Percentiles rank a stretch among this genome's conserved stretches.
Conservation (phyloP, 1,140 invertebrate genomes). For the Sitodiplosis mosellana region DNA sequence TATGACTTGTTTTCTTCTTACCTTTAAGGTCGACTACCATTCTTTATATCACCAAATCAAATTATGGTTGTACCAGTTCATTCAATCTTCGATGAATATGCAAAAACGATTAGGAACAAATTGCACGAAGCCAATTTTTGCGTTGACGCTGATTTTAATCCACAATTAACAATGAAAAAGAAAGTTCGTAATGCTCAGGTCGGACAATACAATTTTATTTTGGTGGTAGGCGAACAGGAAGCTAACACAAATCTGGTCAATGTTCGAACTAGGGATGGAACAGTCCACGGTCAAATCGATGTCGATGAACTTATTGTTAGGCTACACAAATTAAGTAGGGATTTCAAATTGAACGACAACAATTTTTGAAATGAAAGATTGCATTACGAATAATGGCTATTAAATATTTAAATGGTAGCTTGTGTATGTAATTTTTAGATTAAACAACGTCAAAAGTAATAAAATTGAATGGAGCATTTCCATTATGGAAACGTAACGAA, state of each 20-base stretch:
- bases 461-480: no score
- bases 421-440: no score
- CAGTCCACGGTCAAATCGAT: conserved; percentile 84
- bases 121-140: conserved; percentile 76
- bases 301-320: conserved; percentile 64
- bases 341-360: conserved; percentile 34
- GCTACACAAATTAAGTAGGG: conserved; percentile 48
- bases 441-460: no score
- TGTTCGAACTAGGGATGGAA: conserved; percentile 92
- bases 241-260: conserved; percentile 83
- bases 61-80: conserved; percentile 81
- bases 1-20: no score
- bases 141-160: conserved; percentile 77
- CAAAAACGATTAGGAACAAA: conserved; percentile 49
- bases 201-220: conserved; percentile 94
- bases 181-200: conserved; percentile 94
- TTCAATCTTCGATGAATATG: conserved; percentile 70
- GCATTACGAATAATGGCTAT: no score
- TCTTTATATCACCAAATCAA: conserved; percentile 95
- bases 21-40: no score
- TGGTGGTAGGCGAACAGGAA: conserved; percentile 94
- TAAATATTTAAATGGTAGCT: no score
- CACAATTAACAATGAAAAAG: conserved; percentile 94
- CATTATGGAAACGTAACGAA: no score
- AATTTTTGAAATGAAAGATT: conserved; percentile 19